These are phyloP conservation scores for Temnothorax curvispinosus DNA, from an alignment of 1,140 invertebrate genomes.

Conservation along the genomic window DNA sequence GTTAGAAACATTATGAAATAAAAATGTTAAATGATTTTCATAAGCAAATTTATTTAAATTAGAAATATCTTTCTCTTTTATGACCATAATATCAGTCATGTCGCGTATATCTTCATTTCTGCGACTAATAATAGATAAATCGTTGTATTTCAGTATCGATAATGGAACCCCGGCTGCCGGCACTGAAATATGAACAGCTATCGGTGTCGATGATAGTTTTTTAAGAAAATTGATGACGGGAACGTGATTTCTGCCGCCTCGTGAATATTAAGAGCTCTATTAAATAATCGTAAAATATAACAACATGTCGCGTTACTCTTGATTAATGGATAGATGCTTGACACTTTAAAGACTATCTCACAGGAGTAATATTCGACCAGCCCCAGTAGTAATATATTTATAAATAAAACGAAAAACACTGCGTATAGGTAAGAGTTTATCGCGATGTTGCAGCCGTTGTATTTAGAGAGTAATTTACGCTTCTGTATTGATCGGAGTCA, in stretches of 20 bases:
- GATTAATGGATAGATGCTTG: constrained; percentile 24
- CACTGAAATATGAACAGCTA: background rate
- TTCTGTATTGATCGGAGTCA: constrained; percentile 36
- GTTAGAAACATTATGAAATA: background rate
- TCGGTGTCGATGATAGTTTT: background rate
- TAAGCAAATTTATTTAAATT: background rate
- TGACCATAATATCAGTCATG: background rate
- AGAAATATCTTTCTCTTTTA: background rate
- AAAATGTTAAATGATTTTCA: background rate
- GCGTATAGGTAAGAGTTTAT: background rate
- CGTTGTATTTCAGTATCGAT: background rate
- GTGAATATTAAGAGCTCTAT: constrained; percentile 23
- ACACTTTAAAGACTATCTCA: background rate
- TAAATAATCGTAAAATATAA: constrained; percentile 26
- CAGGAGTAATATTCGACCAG: background rate
- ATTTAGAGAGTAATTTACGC: constrained; percentile 35
- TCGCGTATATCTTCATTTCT: background rate
- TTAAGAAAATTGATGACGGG: background rate
- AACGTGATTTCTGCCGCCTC: background rate
- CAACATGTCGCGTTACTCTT: background rate
- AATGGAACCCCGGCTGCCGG: background rate
- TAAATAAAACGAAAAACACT: constrained; percentile 11
- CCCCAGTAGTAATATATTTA: constrained; percentile 6
- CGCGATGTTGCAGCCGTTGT: background rate
- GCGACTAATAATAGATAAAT: background rate